Evolutionary conservation across 1,140 invertebrate species (phyloP), one percentile per base, ranked within the genome.

Genomic region (Conopomorpha cramerella): DNA sequence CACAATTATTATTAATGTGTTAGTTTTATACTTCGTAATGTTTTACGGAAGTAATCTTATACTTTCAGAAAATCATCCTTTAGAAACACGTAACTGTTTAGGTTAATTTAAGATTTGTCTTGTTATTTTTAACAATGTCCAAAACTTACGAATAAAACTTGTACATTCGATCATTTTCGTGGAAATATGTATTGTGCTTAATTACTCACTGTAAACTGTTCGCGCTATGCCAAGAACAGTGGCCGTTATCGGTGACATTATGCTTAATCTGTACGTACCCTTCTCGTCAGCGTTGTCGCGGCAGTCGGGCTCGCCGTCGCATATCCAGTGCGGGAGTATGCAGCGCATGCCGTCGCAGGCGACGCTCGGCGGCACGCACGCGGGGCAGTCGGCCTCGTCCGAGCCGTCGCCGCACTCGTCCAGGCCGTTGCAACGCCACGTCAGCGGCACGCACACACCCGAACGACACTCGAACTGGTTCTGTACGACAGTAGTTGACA

Each of bases 361-460:
- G 34, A 90, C 84, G 56, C 86, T 83, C 17, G 81, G 79, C 2
- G 83, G 81, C 2, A 67, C 60, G 55, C 89, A 91, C 77, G 82
- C n/a, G 42, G 46, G 34, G 71, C 94, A 96, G 25, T 93, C 93
- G 46, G 90, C 79, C 82, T 98, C 95, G 78, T 98, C 96, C 35
- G 89, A 92, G 27, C 86, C 81, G 65, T 98, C 95, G 3, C 81
- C 77, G 63, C 95, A 98, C 67, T 99, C 96, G 45, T 85, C 82
- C 56, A 93, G 85, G 19, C 83, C 81, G 72, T 99, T 95, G 77
- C 96, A 99, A 37, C 96, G 63, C 85, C 86, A 89, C 16, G 80
- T 77, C 13, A 73, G 76, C 0, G 84, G 81, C 12, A 92, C 83
- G 43, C 90, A 92, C 1, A 80, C 48, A 1, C 80, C 80, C 49